phyloP scores from a whole-genome alignment of 2,113 vertebrate species.

The Lophochroa leadbeateri region DNA sequence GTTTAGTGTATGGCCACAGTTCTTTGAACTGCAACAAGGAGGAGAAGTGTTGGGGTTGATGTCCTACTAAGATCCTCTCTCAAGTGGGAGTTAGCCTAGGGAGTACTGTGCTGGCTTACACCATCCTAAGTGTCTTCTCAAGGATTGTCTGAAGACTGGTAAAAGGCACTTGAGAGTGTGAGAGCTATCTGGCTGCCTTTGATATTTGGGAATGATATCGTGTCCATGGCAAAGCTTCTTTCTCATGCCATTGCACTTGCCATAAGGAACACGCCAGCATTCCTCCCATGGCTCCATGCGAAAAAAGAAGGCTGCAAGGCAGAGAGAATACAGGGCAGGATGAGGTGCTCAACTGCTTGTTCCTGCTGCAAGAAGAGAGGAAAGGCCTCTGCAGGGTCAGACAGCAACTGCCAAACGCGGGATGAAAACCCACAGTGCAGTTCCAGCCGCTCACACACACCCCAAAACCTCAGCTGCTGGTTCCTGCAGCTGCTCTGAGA shows the following conservation, averaged over 20 bases:
- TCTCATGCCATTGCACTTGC: not conserved
- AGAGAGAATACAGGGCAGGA: not conserved
- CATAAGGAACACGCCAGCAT: not conserved
- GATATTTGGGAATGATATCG: not conserved
- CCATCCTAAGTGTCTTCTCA: not conserved
- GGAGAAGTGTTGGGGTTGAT: not conserved
- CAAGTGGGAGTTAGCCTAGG: not conserved
- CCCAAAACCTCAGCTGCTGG: conserved; percentile 26
- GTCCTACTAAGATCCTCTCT: not conserved
- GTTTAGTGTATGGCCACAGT: not conserved
- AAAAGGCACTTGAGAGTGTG: not conserved
- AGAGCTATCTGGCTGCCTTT: not conserved
- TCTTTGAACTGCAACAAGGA: not conserved
- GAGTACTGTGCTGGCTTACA: not conserved
- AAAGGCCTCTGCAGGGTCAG: not conserved
- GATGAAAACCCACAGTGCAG: not conserved
- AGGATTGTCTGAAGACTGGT: not conserved
- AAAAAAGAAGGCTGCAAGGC: not conserved
- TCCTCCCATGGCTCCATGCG: not conserved
- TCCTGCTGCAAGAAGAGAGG: not conserved
- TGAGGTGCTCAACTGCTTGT: not conserved
- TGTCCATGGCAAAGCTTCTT: not conserved
- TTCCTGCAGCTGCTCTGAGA: not conserved
- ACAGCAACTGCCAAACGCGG: conserved; percentile 9
- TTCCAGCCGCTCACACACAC: not conserved